Conservation (phyloP, 2,113 vertebrate genomes). For the Coptodon bakossiorum region DNA sequence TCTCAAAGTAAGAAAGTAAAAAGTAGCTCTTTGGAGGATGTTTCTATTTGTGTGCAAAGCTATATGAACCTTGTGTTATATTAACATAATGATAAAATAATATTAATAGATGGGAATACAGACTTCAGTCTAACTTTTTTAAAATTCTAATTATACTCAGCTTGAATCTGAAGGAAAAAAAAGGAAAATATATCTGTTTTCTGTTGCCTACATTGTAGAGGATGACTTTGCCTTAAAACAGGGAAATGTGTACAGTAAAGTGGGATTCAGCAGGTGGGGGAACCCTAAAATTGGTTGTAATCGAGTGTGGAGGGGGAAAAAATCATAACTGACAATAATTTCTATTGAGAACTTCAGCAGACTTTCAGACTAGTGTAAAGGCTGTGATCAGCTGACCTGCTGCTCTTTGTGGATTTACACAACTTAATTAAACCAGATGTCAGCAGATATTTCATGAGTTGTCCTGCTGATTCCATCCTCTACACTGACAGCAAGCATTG, state of each 20-base stretch:
- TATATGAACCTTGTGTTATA: not conserved
- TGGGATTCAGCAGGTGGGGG: not conserved
- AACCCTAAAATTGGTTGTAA: not conserved
- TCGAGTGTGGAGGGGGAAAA: accelerated
- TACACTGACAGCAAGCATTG: not conserved
- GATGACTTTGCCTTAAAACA: not conserved
- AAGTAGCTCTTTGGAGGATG: not conserved
- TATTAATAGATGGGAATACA: not conserved
- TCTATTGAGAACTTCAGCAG: not conserved
- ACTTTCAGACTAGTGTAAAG: not conserved
- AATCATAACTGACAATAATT: not conserved
- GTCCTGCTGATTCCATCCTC: not conserved
- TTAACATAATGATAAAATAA: not conserved
- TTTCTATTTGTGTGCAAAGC: not conserved
- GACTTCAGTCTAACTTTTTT: not conserved
- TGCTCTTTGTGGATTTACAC: not conserved
- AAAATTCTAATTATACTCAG: not conserved
- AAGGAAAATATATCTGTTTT: not conserved
- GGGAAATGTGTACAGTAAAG: not conserved
- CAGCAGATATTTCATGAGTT: not conserved
- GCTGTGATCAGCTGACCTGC: not conserved
- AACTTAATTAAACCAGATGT: not conserved
- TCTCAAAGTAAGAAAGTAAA: not conserved
- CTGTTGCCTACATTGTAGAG: not conserved
- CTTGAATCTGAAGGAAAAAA: accelerated